Evolutionary conservation across 92 coral and sea anemone genomes (phyloP), one percentile per base, ranked within the genome.

Genomic region (Palythoa grandis): DNA sequence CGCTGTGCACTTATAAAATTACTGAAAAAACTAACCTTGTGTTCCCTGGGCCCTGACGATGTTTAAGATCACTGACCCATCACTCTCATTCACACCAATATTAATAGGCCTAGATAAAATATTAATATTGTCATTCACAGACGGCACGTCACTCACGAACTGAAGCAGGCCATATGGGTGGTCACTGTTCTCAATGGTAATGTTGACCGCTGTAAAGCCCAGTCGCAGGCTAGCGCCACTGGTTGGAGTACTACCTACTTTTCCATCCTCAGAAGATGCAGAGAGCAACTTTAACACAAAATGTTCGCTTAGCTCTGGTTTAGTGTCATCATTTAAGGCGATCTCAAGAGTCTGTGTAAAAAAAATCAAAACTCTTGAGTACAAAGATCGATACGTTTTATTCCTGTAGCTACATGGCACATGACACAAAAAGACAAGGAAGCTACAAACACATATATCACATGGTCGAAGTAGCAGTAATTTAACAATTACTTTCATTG

Each of bases 181-280:
- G 84, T 96, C 98, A 76, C 91, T 96, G 78, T 85, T 77, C 76
- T 69, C 66, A 10, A 96, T 90, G n/a, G 98, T 96, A 80, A 96
- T 90, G 87, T 93, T 95, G 54, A 92, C 92, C 63, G 71, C 88
- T 11, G 98, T 92, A 60, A 69, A 91, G 60, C 83, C 91, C 8
- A 95, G 86, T 37, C 87, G 88, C 52, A 96, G 77, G 38, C 98
- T 95, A 19, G 99, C 99, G 48, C 98, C 99, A 65, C 99, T 96
- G 2, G 93, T 95, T 6, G 97, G 88, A 57, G 98, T 96, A 52
- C 98, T 96, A 1, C 87, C 88, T 6, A 39, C 61, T 76, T 84
- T 87, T 16, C 94, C 96, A 37, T 96, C 99, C 56, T 77, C 86
- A n/a, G 98, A 80, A 5, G 78, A 56, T 4, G 95, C 94, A 10